Evolutionary conservation across 2,113 vertebrate genomes (phyloP), one percentile per base, ranked within the genome.

Genomic region (Connochaetes taurinus): DNA sequence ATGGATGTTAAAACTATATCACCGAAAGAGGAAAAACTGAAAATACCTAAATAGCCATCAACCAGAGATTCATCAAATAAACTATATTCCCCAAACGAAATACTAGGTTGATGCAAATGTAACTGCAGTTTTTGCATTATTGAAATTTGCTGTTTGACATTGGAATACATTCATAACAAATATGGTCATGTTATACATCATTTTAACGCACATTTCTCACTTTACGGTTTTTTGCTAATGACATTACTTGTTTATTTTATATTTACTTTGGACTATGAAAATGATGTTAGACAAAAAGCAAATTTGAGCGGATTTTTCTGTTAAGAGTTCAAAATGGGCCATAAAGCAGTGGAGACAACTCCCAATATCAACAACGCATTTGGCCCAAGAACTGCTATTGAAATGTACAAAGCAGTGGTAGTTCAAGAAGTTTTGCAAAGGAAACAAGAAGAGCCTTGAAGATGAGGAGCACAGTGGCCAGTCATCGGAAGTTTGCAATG

Each of bases 1-100:
- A 87, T 36, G 43, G n/a, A 95, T 71, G 27, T 81, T 93, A 80
- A 31, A 88, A 94, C 36, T 90, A 50, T 71, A 87, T 96, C 87
- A 90, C 45, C 31, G 81, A 52, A 86, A 78, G 4, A 90, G 81
- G 7, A 62, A 87, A 90, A 67, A 94, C 4, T 50, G 16, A 71
- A 94, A 95, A 87, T 25, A 87, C 7, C 15, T 15, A 67, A 78
- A 52, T 8, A 91, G 40, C 27, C 50, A 92, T n/a, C n/a, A 90
- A 94, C 83, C 4, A 43, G 36, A 60, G 60, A 90, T 83, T 58
- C 29, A 82, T 53, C 87, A 95, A 97, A 96, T 87, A 92, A n/a
- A 90, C 52, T 45, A 78, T 19, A 47, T 15, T 2, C 5, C 9
- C n/a, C 14, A 95, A 96, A 82, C 62, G 12, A 96, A 87, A 90